These are phyloP conservation scores for Chrysomallon squamiferum DNA, from an alignment of 1,140 invertebrate genomes.

Conservation along the genomic window DNA sequence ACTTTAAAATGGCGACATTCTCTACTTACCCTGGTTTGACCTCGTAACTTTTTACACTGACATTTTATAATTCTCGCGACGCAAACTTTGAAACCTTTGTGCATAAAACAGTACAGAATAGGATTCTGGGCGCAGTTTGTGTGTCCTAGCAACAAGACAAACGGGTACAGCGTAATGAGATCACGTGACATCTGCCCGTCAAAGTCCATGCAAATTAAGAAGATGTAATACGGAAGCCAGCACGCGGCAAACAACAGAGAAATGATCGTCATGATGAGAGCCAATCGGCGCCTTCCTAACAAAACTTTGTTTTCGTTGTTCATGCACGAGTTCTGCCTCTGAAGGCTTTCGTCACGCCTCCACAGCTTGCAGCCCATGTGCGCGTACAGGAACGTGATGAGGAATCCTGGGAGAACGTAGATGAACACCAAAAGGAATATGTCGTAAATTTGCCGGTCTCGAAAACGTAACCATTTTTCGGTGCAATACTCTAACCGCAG, in stretches of 20 bases:
- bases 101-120: constrained; percentile 56
- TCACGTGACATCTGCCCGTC: constrained; percentile 59
- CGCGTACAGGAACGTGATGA: constrained; percentile 75
- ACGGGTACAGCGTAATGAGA: constrained; percentile 60
- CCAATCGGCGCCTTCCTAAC: constrained; percentile 74
- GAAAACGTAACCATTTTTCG: constrained; percentile 40
- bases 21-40: constrained; percentile 15
- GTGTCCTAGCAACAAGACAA: constrained; percentile 71
- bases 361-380: constrained; percentile 76
- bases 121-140: constrained; percentile 62
- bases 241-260: constrained; percentile 78
- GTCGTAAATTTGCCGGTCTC: constrained; percentile 66
- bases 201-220: constrained; percentile 72
- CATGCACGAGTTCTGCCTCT: constrained; percentile 36
- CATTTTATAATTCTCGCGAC: constrained; percentile 61
- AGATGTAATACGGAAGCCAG: constrained; percentile 80
- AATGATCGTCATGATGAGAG: constrained; percentile 76
- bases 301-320: constrained; percentile 68
- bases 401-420: constrained; percentile 76
- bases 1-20: too few relatives aligned
- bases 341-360: constrained; percentile 64
- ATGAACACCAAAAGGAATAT: constrained; percentile 75
- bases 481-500: constrained; percentile 27
- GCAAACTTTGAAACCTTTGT: constrained; percentile 47
- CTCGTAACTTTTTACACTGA: constrained; percentile 13